These are phyloP conservation scores for Megamerina dolium DNA, from an alignment of 2,888 invertebrate species.

Conservation along the genomic window DNA sequence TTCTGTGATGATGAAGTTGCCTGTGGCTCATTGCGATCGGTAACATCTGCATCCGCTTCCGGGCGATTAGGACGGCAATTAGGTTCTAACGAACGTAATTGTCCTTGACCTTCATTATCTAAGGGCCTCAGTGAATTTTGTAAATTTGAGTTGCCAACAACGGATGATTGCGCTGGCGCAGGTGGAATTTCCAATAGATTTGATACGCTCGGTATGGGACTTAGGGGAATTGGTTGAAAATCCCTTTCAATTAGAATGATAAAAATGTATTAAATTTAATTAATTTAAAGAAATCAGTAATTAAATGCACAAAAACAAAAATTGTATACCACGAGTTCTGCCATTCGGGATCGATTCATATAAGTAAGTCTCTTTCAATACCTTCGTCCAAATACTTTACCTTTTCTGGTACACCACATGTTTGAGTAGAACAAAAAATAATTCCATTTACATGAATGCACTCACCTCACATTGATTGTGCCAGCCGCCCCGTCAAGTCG, in stretches of 20 bases:
- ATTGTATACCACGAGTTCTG: no score
- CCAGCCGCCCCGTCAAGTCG: constrained; percentile 25
- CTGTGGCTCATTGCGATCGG: constrained; percentile 49
- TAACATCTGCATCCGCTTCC: constrained; percentile 57
- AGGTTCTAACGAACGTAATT: constrained; percentile 61
- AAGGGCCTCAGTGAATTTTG: no score
- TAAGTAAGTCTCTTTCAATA: no score
- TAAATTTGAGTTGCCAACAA: no score
- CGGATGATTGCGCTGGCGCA: no score
- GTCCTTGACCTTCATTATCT: constrained; percentile 72
- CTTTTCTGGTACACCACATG: no score
- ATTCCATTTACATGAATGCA: neutral
- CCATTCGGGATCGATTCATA: no score
- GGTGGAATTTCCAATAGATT: constrained; percentile 58
- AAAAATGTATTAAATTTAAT: neutral
- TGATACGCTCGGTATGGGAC: constrained; percentile 83
- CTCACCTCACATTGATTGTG: constrained; percentile 57
- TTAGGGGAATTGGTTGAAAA: constrained; percentile 69
- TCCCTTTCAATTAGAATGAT: constrained; percentile 50
- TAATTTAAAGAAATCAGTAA: no score
- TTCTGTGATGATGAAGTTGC: constrained; percentile 36
- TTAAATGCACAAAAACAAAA: neutral
- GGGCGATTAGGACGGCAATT: constrained; percentile 62
- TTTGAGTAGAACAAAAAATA: no score
- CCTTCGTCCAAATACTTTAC: no score